phyloP scores from a whole-genome alignment of 2,888 invertebrate genomes.

The Xylota segnis region DNA sequence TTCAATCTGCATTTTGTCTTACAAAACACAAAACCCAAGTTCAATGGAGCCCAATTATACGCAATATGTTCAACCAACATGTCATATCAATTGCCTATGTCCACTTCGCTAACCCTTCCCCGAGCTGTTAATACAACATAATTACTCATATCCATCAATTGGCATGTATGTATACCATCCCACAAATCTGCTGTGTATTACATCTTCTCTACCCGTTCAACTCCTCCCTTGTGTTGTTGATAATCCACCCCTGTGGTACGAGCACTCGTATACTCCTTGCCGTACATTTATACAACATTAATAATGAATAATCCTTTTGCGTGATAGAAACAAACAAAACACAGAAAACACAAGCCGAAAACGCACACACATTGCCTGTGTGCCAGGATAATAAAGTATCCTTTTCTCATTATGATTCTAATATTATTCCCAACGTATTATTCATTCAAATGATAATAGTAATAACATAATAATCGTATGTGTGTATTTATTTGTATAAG shows the following conservation, averaged over 20 bases:
- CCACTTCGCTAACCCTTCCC: constrained; percentile 4
- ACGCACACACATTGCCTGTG: not conserved
- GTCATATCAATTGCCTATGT: not conserved
- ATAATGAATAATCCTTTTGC: constrained; percentile 55
- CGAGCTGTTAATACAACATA: constrained; percentile 15
- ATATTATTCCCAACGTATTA: constrained; percentile 34
- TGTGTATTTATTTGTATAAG: not conserved
- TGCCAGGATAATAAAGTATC: constrained; percentile 19
- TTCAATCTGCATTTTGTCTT: no score
- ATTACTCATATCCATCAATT: constrained; percentile 31
- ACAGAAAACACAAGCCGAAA: not conserved
- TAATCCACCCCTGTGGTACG: constrained; percentile 28
- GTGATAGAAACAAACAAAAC: constrained; percentile 14
- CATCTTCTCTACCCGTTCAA: not conserved
- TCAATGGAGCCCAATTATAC: no score
- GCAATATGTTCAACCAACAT: no score
- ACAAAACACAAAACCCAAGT: no score
- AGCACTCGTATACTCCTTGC: not conserved
- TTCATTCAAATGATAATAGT: constrained; percentile 48
- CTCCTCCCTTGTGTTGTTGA: not conserved
- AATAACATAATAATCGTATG: constrained; percentile 44
- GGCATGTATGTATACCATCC: not conserved
- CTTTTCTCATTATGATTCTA: constrained; percentile 27
- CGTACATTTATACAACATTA: constrained; percentile 22
- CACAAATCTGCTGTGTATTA: constrained; percentile 5